Evolutionary conservation across 1,140 invertebrate genomes (phyloP), one percentile per base, ranked within the genome.

Genomic region (Drosophila parabipectinata): DNA sequence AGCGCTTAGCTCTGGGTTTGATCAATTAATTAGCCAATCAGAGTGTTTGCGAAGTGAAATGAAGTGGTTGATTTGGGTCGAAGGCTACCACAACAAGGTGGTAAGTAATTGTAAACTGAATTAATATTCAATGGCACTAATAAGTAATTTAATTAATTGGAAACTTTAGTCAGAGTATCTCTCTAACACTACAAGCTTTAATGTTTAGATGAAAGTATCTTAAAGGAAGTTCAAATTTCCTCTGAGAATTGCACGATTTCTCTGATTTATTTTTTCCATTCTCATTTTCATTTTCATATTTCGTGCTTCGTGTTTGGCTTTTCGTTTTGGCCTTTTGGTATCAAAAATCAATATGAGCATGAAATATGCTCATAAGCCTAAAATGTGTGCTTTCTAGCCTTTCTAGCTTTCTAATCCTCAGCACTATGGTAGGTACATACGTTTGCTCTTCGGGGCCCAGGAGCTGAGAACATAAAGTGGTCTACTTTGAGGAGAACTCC

Each of bases 261-360:
- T 57, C 32, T 41, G 41, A 26, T 32, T 71, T 57, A 34, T 37
- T 57, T 69, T 45, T 26, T 14, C 14, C 41, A 15, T 15, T 45
- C 34, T 48, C 32, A 21, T 48, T 56, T 55, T 37, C 58, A 63
- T 63, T 66, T 68, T 56, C 52, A 37, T 47, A 67, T 53, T 50
- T 39, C 18, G 32, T 69, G 44, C 45, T 50, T 39, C 18, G 32
- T 69, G 44, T 15, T 37, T 69, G 52, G 51, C 53, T 69, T 69
- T 32, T 32, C 1, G 28, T 18, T 44, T 64, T 28, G 26, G 47
- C 47, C 10, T 37, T 37, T 37, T 37, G 10, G 1, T 39, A 71
- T 71, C 67, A 71, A 69, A 71, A 71, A 71, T 71, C 67, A 71
- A 71, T 71, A 71, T 34, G 64, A 48, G 44, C 52, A 69, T 69